phyloP scores from a whole-genome alignment of 2,113 vertebrate genomes.

The Otocyon megalotis region DNA sequence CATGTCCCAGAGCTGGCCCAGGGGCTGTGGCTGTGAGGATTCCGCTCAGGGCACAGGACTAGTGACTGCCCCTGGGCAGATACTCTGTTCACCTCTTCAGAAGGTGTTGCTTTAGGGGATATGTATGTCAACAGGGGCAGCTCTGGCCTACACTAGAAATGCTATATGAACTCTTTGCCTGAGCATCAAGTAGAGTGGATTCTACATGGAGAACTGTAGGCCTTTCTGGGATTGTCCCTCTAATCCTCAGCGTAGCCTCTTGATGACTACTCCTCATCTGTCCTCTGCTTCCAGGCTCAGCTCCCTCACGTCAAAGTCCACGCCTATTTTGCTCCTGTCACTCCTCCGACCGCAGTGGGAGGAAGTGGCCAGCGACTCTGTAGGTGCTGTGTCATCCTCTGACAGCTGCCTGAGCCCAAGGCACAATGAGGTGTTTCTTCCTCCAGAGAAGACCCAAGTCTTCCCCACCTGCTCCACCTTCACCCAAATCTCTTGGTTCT shows the following conservation, averaged over 20 bases:
- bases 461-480: not conserved
- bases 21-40: not conserved
- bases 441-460: not conserved
- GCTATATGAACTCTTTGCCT: not conserved
- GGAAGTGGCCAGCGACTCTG: constrained; percentile 94
- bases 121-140: not conserved
- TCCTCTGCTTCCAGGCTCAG: constrained; percentile 89
- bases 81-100: not conserved
- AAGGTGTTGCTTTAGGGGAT: not conserved
- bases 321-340: constrained; percentile 96
- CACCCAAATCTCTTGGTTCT: constrained; percentile 1
- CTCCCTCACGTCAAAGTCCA: constrained; percentile 96
- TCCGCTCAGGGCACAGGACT: not conserved
- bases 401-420: constrained; percentile 76
- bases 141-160: not conserved
- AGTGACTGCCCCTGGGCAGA: not conserved
- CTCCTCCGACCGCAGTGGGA: constrained; percentile 94
- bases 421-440: constrained; percentile 11
- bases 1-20: not conserved
- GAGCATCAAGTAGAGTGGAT: not conserved
- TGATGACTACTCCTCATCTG: not conserved
- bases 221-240: not conserved
- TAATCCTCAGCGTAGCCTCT: not conserved
- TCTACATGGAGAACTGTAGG: not conserved
- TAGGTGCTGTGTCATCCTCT: constrained; percentile 95